These are phyloP conservation scores for Chymomyza procnemis DNA, from an alignment of 2,888 invertebrate genomes.

Conservation along the genomic window DNA sequence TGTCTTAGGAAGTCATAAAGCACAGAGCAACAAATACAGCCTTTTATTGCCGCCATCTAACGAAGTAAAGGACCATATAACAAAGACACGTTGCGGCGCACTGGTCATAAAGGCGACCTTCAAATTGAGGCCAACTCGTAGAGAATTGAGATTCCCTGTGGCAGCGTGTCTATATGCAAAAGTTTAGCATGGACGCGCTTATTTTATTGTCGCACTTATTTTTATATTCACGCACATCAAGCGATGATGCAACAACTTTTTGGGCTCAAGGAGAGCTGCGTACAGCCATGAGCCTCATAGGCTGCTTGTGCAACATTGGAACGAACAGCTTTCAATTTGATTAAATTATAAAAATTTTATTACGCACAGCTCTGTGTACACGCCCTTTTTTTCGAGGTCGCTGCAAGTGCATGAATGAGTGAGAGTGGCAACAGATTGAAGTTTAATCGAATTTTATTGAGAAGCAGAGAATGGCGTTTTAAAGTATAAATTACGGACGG, in stretches of 20 bases:
- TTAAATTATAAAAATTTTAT: conserved; percentile 73
- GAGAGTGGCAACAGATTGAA: conserved; percentile 16
- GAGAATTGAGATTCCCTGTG: conserved; percentile 55
- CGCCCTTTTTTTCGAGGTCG: conserved; percentile 6
- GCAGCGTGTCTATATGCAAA: conserved; percentile 7
- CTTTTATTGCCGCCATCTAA: conserved; percentile 55
- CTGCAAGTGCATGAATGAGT: background rate
- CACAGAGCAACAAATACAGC: conserved; percentile 27
- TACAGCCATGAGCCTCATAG: background rate
- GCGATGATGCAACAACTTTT: conserved; percentile 24
- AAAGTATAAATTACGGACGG: background rate
- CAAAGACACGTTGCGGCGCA: conserved; percentile 48
- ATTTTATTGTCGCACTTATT: conserved; percentile 67
- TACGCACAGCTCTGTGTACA: conserved; percentile 36
- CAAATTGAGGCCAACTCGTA: background rate
- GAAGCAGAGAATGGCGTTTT: conserved; percentile 27
- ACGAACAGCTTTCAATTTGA: conserved; percentile 54
- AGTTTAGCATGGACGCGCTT: conserved; percentile 34
- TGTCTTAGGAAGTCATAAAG: conserved; percentile 1
- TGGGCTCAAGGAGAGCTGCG: background rate
- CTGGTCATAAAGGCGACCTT: conserved; percentile 49
- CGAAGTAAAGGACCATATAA: conserved; percentile 55
- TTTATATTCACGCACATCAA: conserved; percentile 48
- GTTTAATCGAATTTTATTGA: conserved; percentile 43
- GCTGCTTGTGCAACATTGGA: background rate